Evolutionary conservation across 2,888 invertebrate genomes (phyloP), one percentile per base, ranked within the genome.

Genomic region (Harpalus rubripes): DNA sequence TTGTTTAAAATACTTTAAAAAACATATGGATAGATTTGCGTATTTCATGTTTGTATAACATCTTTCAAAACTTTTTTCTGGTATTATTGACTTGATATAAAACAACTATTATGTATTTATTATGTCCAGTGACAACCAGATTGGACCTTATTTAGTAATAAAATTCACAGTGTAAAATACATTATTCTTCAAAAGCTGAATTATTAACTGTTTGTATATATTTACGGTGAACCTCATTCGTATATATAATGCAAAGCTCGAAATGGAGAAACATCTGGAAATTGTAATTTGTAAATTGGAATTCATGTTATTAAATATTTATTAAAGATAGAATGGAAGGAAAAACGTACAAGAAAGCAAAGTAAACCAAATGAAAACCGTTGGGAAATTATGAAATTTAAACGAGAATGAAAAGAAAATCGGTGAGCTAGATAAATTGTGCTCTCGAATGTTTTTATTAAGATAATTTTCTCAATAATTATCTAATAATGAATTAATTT

Each of bases 301-400:
- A 74, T 74, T 74, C 44, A 74, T 44, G 15, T 74, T 74, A 74
- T 74, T 74, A 74, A 74, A 74, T 74, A 74, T 74, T 74, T 74
- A 74, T 44, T 74, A 74, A 68, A 44, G 44, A 44, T 44, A 16
- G 44, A 15, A n/a, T 16, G 7, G 44, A 16, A 74, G 16, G 68
- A 68, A 68, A 63, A 68, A 39, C 15, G 68, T 39, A 6, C 10
- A 63, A 26, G 26, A 41, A 74, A 74, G 72, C 18, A 74, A 74
- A 44, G 44, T 18, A 44, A 74, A 74, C 72, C 44, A 44, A 41
- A 44, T 41, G 44, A 74, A 74, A 74, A 74, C 72, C 44, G 16
- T 44, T 44, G 72, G 44, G 44, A 44, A 74, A 74, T 74, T 44
- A 74, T 44, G 16, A 44, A 44, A 74, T 74, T 74, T n/a, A 12